Percentiles rank a stretch among this genome's conserved stretches.
These are phyloP conservation scores for Malurus elegans DNA, from an alignment of 2,113 vertebrate species.

Conservation along the genomic window DNA sequence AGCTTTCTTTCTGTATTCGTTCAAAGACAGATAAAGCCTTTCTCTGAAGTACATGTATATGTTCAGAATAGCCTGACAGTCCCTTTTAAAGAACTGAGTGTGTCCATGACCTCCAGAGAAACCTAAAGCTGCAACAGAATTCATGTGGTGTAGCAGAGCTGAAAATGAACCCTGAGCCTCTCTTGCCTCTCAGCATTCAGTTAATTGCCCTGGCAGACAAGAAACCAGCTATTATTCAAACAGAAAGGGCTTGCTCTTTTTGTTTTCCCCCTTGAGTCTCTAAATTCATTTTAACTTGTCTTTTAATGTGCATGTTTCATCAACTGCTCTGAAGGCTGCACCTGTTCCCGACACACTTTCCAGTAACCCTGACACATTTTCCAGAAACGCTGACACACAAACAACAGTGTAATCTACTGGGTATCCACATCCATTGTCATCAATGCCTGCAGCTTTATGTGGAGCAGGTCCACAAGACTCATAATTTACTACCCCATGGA, in stretches of 20 bases:
- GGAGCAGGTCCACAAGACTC: background rate
- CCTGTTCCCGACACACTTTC: background rate
- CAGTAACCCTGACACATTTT: background rate
- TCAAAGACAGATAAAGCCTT: background rate
- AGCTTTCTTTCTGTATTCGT: background rate
- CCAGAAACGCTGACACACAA: background rate
- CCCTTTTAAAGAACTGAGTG: background rate
- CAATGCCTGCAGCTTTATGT: background rate
- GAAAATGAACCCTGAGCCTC: background rate
- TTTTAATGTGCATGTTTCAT: background rate
- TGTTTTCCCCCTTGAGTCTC: background rate
- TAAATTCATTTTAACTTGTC: background rate
- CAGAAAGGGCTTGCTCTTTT: background rate
- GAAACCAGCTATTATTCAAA: background rate
- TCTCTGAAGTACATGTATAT: background rate
- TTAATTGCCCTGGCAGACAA: background rate
- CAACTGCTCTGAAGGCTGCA: background rate
- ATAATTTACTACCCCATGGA: background rate
- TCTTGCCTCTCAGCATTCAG: background rate
- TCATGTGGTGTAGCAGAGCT: background rate
- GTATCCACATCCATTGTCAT: background rate
- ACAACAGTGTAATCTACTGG: background rate
- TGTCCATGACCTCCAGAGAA: background rate
- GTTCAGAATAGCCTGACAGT: background rate
- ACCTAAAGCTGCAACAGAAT: background rate